Base-by-base conservation (phyloP, 2,797 vertebrate genomes). In the Thunnus albacares region DNA sequence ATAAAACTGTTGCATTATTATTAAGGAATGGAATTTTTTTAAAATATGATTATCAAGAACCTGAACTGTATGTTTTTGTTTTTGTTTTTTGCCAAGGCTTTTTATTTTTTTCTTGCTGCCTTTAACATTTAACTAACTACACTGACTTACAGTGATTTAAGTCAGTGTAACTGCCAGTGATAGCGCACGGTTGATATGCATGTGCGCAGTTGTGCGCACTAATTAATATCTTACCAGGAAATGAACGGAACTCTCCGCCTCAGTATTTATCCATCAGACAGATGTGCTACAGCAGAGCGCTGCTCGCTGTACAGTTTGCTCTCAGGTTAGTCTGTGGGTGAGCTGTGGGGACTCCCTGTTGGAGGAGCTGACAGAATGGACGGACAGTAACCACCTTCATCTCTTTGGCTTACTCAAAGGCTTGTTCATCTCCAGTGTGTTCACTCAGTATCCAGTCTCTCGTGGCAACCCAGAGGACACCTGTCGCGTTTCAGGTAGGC, bases 401-500 rank as follows among this genome's bases (percentile, higher is more conserved):
- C 57, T 70, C 60, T 30, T 8, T 14, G 10, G 13, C 4, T 56
- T 43, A 18, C 8, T 22, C 5, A 10, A 13, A 56, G 4, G 5
- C 28, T 26, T 35, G 9, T 58, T 58, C 61, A 11, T 26, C 51
- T 51, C 15, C 22, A 3, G 70, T 13, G 51, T 35, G 28, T 22
- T 17, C 56, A 14, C 6, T 7, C 35, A 26, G 28, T 6, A n/a
- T 30, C 13, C 53, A 18, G 5, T 41, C 17, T 60, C 58, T 75
- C n/a, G 52, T 41, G 33, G 59, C 59, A 33, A 55, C 65, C 74
- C 41, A n/a, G 28, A 45, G 33, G 66, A 75, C 77, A 86, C 80
- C 74, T 86, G 84, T 83, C 73, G 84, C 76, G 43, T 56, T 47
- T 52, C 59, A 73, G 80, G 77, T 77, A 74, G 66, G 71, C 63